Evolutionary conservation across 2,888 invertebrate species (phyloP), one percentile per base, ranked within the genome.

Genomic region (Eupithecia exiguata): DNA sequence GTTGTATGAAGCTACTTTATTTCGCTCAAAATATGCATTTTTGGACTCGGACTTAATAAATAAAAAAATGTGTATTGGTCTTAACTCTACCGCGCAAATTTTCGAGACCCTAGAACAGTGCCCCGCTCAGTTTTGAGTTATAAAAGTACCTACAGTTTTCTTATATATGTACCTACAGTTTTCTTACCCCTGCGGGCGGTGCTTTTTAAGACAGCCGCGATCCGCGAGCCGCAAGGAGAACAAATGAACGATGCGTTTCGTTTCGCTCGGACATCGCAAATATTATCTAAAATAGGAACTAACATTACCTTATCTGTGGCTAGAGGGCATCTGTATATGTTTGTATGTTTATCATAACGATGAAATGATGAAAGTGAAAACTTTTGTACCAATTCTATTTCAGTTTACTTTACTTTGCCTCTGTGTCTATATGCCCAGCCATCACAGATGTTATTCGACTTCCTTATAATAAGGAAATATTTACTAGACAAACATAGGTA

Each of bases 401-500:
- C 62, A 62, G 25, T 62, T 35, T 62, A 62, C 18, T 16, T 35
- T 30, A 6, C 61, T 25, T 30, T 18, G 30, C 62, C 18, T 35
- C 35, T 9, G 62, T 38, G 10, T 38, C n/a, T 65, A 65, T 63
- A 38, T 25, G 14, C 58, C 62, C 35, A 35, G 62, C 62, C 62
- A 62, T 58, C 21, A 65, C 35, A 65, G 9, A 65, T 25, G 25
- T 66, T 58, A 25, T 46, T 14, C 30, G 35, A 69, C 68, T 72
- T 72, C 72, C 75, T 75, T 72, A 70, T 75, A 62, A 68, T 58
- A 75, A 72, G 72, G 72, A 72, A 69, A 75, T 70, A 69, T 70
- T 66, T 62, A 35, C 62, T 35, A 62, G 35, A 62, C 58, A 43
- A 30, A 43, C 25, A 25, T 58, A 58, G 58, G 40, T 43, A 49